phyloP scores from a whole-genome alignment of 2,797 vertebrate genomes.

The Onychomys torridus region DNA sequence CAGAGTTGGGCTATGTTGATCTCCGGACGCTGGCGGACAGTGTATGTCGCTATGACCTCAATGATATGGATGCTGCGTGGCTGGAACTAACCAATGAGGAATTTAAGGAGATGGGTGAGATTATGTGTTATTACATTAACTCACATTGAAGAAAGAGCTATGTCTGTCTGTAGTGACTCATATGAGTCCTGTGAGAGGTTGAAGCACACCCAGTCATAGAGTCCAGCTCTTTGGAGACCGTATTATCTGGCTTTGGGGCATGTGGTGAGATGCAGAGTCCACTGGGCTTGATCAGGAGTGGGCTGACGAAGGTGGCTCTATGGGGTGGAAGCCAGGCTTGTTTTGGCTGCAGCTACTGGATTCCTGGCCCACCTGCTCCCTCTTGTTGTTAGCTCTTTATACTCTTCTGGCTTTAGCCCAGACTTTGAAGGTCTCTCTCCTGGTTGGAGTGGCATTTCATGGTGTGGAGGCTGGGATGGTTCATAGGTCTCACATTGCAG shows the following conservation, averaged over 20 bases:
- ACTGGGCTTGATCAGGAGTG: background rate
- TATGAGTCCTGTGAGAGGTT: background rate
- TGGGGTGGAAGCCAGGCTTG: background rate
- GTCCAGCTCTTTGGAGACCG: background rate
- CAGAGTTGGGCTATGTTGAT: conserved; percentile 94
- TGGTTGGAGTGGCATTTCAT: background rate
- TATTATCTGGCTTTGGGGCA: too few relatives aligned
- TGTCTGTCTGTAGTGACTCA: background rate
- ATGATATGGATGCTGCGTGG: conserved; percentile 94
- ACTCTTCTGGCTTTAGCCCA: background rate
- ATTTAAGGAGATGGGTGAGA: conserved; percentile 95
- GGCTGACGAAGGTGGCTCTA: background rate
- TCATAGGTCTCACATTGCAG: background rate
- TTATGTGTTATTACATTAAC: rapidly evolving
- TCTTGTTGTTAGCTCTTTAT: background rate
- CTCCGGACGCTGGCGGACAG: conserved; percentile 94
- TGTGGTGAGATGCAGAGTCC: too few relatives aligned
- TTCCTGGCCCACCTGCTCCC: background rate
- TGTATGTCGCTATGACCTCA: conserved; percentile 95
- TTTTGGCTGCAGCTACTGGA: background rate
- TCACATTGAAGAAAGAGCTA: background rate
- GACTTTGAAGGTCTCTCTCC: background rate
- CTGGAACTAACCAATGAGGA: conserved; percentile 94
- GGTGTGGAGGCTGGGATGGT: background rate
- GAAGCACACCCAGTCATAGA: background rate